Conservation (phyloP, 2,888 invertebrate genomes). For the Mechanitis messenoides region DNA sequence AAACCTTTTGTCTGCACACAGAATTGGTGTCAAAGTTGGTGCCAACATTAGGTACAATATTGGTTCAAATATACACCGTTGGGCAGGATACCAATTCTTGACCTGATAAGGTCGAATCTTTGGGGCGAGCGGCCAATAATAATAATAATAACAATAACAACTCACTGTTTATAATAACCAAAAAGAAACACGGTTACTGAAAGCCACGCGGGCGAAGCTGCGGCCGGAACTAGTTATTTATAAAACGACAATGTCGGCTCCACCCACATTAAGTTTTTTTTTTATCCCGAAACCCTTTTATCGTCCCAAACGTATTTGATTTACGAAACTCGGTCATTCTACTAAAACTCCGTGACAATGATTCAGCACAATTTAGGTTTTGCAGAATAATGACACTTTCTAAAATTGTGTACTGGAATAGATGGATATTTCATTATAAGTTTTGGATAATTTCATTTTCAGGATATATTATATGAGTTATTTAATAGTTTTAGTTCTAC, state of each 20-base stretch:
- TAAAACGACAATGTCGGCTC: slow-evolving; percentile 10
- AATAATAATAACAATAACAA: too few species aligned
- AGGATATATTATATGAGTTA: neutral
- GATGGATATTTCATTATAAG: slow-evolving; percentile 4
- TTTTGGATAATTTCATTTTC: slow-evolving; percentile 1
- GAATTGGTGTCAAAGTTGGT: too few species aligned
- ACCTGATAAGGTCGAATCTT: too few species aligned
- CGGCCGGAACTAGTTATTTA: neutral
- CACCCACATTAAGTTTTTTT: slow-evolving; percentile 11
- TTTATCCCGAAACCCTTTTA: slow-evolving; percentile 20
- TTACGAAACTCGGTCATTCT: slow-evolving; percentile 16
- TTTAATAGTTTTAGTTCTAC: too few species aligned
- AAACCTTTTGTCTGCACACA: too few species aligned
- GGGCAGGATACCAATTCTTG: too few species aligned
- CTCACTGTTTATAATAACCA: too few species aligned
- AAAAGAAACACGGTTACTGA: too few species aligned
- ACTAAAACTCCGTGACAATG: slow-evolving; percentile 18
- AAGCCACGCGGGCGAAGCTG: too few species aligned
- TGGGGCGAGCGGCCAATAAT: too few species aligned
- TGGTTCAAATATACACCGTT: too few species aligned
- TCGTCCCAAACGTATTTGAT: slow-evolving; percentile 21
- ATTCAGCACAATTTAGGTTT: slow-evolving; percentile 19
- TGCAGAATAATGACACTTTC: slow-evolving; percentile 9
- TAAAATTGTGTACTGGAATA: neutral
- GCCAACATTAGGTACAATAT: too few species aligned